Evolutionary conservation across 2,797 vertebrate genomes (phyloP).

Genomic region (Pelochelys cantorii): DNA sequence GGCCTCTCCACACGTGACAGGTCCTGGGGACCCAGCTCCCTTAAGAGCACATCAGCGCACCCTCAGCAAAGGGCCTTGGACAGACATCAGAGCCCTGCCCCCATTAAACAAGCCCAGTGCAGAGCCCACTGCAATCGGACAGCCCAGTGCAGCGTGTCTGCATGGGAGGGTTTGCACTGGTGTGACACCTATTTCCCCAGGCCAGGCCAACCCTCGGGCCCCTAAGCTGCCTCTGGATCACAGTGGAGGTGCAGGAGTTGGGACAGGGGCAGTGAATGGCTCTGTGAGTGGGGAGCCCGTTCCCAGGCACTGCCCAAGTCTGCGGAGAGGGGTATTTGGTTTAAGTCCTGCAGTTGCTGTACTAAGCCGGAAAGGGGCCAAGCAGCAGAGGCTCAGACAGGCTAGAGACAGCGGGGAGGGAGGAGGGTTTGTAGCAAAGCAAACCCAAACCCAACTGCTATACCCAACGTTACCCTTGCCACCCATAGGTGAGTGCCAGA

Average conservation of each 20-base stretch:
- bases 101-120: no score
- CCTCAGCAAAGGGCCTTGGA: neutral
- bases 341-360: accelerated
- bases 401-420: accelerated
- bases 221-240: neutral
- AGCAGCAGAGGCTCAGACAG: neutral
- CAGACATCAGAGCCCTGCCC: no score
- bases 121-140: no score
- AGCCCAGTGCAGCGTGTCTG: neutral
- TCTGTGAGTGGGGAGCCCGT: no score
- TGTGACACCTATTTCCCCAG: neutral
- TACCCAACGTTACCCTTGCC: neutral
- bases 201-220: neutral
- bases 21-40: neutral
- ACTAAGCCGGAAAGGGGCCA: neutral
- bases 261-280: neutral
- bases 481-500: neutral
- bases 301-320: accelerated
- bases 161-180: neutral
- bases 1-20: neutral
- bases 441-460: neutral
- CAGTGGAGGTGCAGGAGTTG: neutral
- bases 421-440: no score
- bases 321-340: accelerated
- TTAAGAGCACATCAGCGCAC: neutral